A percentile compares a stretch with the other conserved stretches of the same genome.
phyloP scores from a whole-genome alignment of 2,888 invertebrate species.

The Nineta flava region DNA sequence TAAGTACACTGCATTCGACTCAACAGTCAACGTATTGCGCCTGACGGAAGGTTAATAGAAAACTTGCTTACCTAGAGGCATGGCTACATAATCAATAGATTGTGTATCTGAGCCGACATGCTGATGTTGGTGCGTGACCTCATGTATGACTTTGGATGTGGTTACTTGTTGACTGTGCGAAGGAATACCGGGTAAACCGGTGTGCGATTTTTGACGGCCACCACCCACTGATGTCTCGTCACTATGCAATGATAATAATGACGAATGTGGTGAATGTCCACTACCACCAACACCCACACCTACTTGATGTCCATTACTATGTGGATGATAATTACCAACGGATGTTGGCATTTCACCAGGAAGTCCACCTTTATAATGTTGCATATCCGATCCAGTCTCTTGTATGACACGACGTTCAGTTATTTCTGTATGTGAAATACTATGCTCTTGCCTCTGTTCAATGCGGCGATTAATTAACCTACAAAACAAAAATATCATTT shows the following conservation, averaged over 20 bases:
- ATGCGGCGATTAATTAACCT: conserved; percentile 53
- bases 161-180: conserved; percentile 55
- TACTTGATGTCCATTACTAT: conserved; percentile 44
- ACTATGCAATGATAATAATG: conserved; percentile 33
- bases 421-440: conserved; percentile 49
- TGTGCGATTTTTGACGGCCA: conserved; percentile 28
- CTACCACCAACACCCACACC: neutral
- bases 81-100: conserved; percentile 34
- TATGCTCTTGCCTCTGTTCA: conserved; percentile 49
- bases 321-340: conserved; percentile 27
- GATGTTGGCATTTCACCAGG: neutral
- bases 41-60: too few species aligned
- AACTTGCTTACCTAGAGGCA: conserved; percentile 26
- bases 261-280: conserved; percentile 44
- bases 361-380: conserved; percentile 42
- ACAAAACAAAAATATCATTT: conserved; percentile 16
- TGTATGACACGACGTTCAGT: conserved; percentile 43
- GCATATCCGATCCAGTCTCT: conserved; percentile 46
- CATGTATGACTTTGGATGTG: conserved; percentile 51
- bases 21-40: too few species aligned
- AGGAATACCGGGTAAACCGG: conserved; percentile 51
- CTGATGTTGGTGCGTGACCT: conserved; percentile 33
- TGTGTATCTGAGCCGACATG: conserved; percentile 37
- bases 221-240: conserved; percentile 37
- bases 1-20: too few species aligned